Base-by-base conservation (phyloP, 2,113 vertebrate species). In the Cebidichthys violaceus region DNA sequence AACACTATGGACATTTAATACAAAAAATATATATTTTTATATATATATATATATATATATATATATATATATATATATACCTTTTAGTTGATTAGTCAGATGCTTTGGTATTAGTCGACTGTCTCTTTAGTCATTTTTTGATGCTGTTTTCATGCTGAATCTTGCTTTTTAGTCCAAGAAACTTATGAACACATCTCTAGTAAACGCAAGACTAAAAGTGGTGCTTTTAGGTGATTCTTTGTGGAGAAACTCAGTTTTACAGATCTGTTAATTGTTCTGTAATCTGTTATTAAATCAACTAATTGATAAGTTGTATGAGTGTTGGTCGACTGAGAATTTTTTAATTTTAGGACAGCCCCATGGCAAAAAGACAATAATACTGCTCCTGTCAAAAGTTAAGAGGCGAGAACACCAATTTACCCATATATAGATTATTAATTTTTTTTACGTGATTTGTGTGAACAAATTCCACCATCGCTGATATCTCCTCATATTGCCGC, bases 391-490 rank as follows among this genome's bases (percentile, higher is more conserved):
- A 24, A 47, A 62, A 33, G 17, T 39, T 50, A 20, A 39, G 55
- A 10, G 4, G 60, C 60, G 35, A 35, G 11, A 65, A 65, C 29
- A 64, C 37, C 35, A 24, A 1, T 55, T 50, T 15, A 14, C 35
- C 62, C 4, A 22, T 79, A 57, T 55, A 65, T 59, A 37, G n/a
- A n/a, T n/a, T n/a, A n/a, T n/a, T n/a, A n/a, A n/a, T n/a, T 2
- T 68, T 59, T 52, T 60, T 62, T n/a, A 27, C 18, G 9, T 50
- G 3, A 3, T 31, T 52, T 33, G n/a, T 4, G 57, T 79, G 20
- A 79, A 71, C 43, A 70, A 70, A 37, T 64, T 69, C 50, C 45
- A 35, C 27, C 41, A 27, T 29, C 55, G 41, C 69, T 79, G n/a
- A 31, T 3, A 33, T 77, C 20, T 87, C n/a, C 59, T 64, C 15